Base-by-base conservation (phyloP, 2,113 vertebrate genomes). In the Dipodomys ordii region DNA sequence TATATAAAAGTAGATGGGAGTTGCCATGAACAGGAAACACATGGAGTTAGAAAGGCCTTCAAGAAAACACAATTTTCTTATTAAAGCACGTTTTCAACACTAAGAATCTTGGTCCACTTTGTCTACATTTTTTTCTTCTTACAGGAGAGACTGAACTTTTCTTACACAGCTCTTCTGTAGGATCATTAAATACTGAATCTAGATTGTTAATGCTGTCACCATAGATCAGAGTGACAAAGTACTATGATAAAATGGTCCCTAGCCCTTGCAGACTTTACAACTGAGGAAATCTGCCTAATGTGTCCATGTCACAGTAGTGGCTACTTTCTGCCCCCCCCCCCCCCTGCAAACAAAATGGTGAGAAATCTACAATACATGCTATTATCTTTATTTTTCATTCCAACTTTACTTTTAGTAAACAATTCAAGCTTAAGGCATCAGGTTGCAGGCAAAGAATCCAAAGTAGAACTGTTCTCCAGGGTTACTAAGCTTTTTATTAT, bases 71-170 rank as follows among this genome's bases (percentile, higher is more conserved):
- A 67, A 71, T 49, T 94, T 91, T 88, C 30, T 72, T 49, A 87
- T 87, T 83, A 78, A 92, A 95, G 32, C 25, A 87, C 62, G 16
- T 85, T 76, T 87, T 22, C 15, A 79, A 67, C 74, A 7, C n/a
- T 32, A 78, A 57, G 11, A 82, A 73, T 46, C 27, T 22, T 88
- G 76, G 4, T 69, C 25, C n/a, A 82, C 77, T 8, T 39, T 53
- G 16, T 57, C 15, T 18, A 28, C 73, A 71, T 27, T 3, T 64
- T 27, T 76, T 74, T 90, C 72, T 39, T 12, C 46, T 57, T 82
- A n/a, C 88, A 71, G 6, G 16, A 39, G 74, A 72, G 35, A 90
- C 22, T 60, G 23, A 49, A 20, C 49, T 81, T 81, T 84, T 87
- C 77, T 68, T 79, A 82, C 2, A 94, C 67, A 72, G 2, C 22